A percentile compares a stretch with the other conserved stretches of the same genome.
These are phyloP conservation scores for Hydra vulgaris DNA, from an alignment of 30 jellyfish, hydroid and myxozoan genomes.

Conservation along the genomic window DNA sequence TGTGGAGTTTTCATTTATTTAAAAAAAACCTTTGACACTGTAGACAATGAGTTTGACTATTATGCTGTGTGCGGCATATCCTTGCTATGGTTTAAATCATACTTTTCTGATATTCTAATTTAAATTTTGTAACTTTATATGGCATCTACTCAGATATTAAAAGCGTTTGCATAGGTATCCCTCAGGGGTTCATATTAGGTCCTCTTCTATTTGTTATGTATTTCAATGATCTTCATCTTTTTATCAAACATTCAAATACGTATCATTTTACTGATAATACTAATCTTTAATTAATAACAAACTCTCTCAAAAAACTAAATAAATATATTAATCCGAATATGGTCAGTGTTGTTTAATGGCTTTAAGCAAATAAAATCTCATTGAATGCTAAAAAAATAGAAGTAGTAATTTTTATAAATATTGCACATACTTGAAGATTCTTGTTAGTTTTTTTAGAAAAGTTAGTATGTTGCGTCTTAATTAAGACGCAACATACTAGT, in stretches of 20 bases:
- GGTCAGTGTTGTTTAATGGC: background rate
- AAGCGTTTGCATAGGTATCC: background rate
- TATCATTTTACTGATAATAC: conserved; percentile 4
- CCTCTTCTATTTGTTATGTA: background rate
- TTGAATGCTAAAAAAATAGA: background rate
- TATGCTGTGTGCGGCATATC: background rate
- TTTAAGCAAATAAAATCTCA: background rate
- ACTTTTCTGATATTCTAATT: background rate
- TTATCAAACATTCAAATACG: background rate
- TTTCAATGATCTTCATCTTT: background rate
- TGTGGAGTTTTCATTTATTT: background rate
- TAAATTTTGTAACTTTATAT: background rate
- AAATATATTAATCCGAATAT: background rate
- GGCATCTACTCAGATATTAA: background rate
- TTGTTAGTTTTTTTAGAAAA: no score
- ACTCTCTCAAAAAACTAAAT: background rate
- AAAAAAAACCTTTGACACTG: background rate
- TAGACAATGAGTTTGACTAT: background rate
- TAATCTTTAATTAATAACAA: background rate
- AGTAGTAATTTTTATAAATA: no score
- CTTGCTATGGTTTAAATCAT: background rate
- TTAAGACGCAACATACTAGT: background rate
- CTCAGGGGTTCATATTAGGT: background rate
- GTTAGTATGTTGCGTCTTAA: no score
- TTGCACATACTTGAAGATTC: no score